Evolutionary conservation across 2,113 vertebrate species (phyloP).

Genomic region (Oncorhynchus nerka): DNA sequence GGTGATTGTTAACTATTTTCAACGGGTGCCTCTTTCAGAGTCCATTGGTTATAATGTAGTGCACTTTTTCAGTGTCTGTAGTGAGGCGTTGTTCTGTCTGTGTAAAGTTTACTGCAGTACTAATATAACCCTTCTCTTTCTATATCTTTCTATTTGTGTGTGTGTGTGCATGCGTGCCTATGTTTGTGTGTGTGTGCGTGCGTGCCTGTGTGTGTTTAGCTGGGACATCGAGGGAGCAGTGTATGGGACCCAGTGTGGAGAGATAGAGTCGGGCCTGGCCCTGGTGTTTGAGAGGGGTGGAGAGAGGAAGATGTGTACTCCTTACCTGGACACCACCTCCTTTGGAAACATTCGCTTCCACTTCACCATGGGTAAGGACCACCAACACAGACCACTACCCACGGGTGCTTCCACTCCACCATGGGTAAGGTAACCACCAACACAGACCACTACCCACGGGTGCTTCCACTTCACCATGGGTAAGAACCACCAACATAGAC

Average conservation of each 20-base stretch:
- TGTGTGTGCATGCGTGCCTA: not conserved
- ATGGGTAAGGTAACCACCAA: no score
- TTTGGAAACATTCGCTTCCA: constrained; percentile 94
- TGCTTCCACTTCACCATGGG: no score
- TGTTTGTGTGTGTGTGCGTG: not conserved
- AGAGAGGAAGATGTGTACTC: constrained; percentile 89
- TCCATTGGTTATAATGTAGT: no score
- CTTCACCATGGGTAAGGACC: constrained; percentile 86
- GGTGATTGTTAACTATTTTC: no score
- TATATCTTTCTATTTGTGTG: not conserved
- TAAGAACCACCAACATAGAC: no score
- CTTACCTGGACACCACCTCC: constrained; percentile 88
- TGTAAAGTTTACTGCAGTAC: not conserved
- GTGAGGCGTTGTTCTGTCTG: not conserved
- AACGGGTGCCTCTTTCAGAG: no score
- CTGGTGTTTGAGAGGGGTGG: constrained; percentile 88
- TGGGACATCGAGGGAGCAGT: constrained; percentile 90
- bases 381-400: no score
- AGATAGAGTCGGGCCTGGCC: constrained; percentile 87
- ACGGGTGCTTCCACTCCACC: not conserved
- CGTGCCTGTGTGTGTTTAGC: constrained; percentile 60
- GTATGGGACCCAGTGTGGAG: constrained; percentile 87
- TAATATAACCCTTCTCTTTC: no score
- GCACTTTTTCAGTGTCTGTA: no score
- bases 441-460: no score